phyloP scores from a whole-genome alignment of 2,797 vertebrate species.

The Bradypodion pumilum region DNA sequence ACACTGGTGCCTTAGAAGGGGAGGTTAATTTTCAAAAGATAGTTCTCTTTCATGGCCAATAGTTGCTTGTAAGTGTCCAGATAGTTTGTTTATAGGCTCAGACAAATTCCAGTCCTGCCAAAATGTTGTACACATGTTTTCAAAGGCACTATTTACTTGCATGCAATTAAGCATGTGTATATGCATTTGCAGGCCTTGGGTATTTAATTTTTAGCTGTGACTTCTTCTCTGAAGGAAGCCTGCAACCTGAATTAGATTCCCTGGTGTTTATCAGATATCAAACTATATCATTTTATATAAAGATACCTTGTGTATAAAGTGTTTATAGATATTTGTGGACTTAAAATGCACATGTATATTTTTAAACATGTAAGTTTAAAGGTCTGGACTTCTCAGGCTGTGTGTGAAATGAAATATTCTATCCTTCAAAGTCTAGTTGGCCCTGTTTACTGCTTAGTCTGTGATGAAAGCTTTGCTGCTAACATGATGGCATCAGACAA shows the following conservation, averaged over 20 bases:
- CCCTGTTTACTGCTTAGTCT: constrained; percentile 65
- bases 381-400: constrained; percentile 65
- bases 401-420: constrained; percentile 61
- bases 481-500: constrained; percentile 62
- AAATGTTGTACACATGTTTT: constrained; percentile 18
- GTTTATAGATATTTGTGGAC: constrained; percentile 70
- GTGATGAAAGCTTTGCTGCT: constrained; percentile 65
- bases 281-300: constrained; percentile 41
- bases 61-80: rapidly evolving
- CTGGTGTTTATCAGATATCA: constrained; percentile 37
- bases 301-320: constrained; percentile 65
- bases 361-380: constrained; percentile 68
- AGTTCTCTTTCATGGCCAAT: constrained; percentile 9
- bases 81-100: background rate
- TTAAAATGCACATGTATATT: constrained; percentile 70
- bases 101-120: background rate
- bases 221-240: constrained; percentile 14
- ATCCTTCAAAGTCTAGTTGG: constrained; percentile 56
- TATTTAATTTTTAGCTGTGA: constrained; percentile 25
- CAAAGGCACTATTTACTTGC: constrained; percentile 9
- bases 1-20: constrained; percentile 26
- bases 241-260: constrained; percentile 36
- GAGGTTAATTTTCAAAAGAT: background rate
- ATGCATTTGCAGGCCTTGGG: background rate
- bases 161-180: constrained; percentile 22